Conservation (phyloP, 2,797 vertebrate genomes). For the Holocentrus rufus region DNA sequence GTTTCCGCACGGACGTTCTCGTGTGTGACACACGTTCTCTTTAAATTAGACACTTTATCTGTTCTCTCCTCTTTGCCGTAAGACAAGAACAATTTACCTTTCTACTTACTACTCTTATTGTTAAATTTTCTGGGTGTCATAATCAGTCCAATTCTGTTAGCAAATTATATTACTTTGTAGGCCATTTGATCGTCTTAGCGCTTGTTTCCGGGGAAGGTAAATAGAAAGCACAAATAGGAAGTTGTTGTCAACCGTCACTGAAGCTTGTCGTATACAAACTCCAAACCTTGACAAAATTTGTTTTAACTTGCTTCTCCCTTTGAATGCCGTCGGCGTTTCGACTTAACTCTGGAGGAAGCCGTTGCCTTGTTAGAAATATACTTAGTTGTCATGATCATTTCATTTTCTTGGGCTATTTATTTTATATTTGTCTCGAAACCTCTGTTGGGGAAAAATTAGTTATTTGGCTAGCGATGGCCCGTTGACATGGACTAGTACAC, state of each 20-base stretch:
- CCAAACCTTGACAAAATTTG: constrained; percentile 2
- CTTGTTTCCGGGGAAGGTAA: constrained; percentile 72
- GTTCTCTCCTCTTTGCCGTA: accelerated
- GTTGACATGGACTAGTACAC: constrained; percentile 59
- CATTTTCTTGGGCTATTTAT: constrained; percentile 85
- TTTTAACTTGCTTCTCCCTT: constrained; percentile 21
- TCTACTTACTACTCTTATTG: too few relatives aligned
- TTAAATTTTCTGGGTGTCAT: too few relatives aligned
- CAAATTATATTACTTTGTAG: neutral
- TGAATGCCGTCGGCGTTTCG: constrained; percentile 39
- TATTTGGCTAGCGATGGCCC: constrained; percentile 67
- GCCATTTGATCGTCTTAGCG: neutral
- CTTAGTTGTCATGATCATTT: constrained; percentile 83
- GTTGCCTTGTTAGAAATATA: constrained; percentile 82
- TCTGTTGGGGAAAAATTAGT: constrained; percentile 79
- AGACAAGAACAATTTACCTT: neutral
- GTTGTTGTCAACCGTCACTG: constrained; percentile 72
- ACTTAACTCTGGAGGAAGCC: constrained; percentile 83
- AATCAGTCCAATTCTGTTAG: neutral
- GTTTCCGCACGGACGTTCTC: constrained; percentile 44
- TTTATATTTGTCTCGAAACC: constrained; percentile 84
- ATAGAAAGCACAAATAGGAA: constrained; percentile 67
- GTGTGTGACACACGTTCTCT: constrained; percentile 30
- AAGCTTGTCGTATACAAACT: neutral
- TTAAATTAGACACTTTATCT: neutral